Evolutionary conservation across 1,140 invertebrate species (phyloP).

Genomic region (Zaprionus tsacasi): DNA sequence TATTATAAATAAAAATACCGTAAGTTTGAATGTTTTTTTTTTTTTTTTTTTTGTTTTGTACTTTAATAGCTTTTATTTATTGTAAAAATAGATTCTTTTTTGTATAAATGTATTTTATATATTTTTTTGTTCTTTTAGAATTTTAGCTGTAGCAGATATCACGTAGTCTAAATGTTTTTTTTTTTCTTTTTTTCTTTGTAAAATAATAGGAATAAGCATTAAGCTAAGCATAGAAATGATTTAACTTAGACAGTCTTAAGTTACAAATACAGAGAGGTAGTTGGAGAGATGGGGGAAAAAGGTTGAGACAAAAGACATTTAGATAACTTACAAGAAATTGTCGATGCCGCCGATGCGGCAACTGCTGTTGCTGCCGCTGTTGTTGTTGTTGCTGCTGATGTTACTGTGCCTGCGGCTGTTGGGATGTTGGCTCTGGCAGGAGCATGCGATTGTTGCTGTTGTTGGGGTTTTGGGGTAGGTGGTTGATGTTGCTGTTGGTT

Average conservation of each 20-base stretch:
- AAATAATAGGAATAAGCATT: conserved; percentile 12
- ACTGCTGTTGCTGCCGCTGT: conserved; percentile 37
- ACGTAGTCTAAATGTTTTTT: conserved; percentile 16
- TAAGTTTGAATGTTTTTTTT: neutral
- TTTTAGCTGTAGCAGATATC: conserved; percentile 1
- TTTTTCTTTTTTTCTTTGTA: conserved; percentile 33
- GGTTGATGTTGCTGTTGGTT: conserved; percentile 55
- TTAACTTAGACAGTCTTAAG: conserved; percentile 46
- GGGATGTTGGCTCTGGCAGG: conserved; percentile 31
- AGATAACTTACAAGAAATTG: conserved; percentile 84
- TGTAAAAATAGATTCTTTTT: neutral
- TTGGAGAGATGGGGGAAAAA: neutral
- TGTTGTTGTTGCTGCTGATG: conserved; percentile 37
- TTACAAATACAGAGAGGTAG: conserved; percentile 27
- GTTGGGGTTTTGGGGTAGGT: conserved; percentile 45
- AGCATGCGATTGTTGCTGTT: conserved; percentile 36
- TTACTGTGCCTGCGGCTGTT: conserved; percentile 34
- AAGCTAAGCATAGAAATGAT: conserved; percentile 30
- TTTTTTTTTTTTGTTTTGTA: conserved; percentile 7
- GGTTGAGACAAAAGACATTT: conserved; percentile 45
- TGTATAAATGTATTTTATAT: conserved; percentile 8
- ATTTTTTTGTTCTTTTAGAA: conserved; percentile 2
- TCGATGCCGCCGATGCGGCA: conserved; percentile 60
- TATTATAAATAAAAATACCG: conserved; percentile 12
- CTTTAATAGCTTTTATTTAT: conserved; percentile 18